Evolutionary conservation across 2,888 invertebrate species (phyloP).

Genomic region (Agrotis exclamationis): DNA sequence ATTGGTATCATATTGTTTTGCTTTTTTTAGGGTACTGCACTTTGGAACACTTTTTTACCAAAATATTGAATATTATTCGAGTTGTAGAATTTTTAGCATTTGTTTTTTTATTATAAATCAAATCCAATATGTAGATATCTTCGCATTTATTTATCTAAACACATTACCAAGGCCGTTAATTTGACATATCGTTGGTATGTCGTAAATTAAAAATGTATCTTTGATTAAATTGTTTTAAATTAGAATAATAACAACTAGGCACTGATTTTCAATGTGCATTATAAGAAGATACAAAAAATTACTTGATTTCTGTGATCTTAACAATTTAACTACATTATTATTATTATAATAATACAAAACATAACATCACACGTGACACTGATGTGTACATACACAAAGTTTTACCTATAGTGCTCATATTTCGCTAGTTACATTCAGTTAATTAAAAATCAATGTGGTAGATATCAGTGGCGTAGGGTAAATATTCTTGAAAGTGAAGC

Average conservation of each 20-base stretch:
- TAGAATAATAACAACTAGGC: no score
- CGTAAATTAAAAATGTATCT: no score
- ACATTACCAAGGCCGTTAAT: background rate
- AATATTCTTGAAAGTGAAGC: no score
- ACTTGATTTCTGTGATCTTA: constrained; percentile 2
- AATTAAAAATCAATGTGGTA: background rate
- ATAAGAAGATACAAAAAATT: background rate
- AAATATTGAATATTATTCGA: constrained; percentile 2
- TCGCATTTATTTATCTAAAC: background rate
- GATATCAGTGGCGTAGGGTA: no score
- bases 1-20: constrained; percentile 35
- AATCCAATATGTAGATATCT: background rate
- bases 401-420: background rate
- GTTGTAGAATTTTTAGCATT: constrained; percentile 5
- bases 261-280: background rate
- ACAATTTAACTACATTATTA: background rate
- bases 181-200: background rate
- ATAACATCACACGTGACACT: background rate
- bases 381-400: background rate
- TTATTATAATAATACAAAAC: background rate
- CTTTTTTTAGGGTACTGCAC: background rate
- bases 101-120: background rate
- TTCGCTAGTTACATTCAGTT: background rate
- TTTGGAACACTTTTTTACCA: background rate
- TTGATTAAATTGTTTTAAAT: no score